phyloP scores from a whole-genome alignment of 2,888 invertebrate species.

The Sesia apiformis region DNA sequence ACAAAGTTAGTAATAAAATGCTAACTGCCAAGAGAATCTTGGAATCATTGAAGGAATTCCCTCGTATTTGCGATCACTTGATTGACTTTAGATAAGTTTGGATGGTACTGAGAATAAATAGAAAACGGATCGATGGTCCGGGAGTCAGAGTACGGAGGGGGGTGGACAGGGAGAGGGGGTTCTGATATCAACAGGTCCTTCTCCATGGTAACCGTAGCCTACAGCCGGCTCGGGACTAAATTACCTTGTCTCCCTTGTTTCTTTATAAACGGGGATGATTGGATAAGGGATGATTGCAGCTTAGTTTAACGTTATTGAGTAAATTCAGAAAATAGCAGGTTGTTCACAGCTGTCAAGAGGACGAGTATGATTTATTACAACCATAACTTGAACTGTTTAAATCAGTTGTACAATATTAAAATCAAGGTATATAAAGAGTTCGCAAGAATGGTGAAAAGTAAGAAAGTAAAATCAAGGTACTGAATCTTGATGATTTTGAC shows the following conservation, averaged over 20 bases:
- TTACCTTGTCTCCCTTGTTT: conserved; percentile 18
- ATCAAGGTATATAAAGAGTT: too few species aligned
- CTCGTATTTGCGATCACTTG: conserved; percentile 13
- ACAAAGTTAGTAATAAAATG: too few species aligned
- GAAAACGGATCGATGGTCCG: conserved; percentile 10
- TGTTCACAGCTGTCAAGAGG: too few species aligned
- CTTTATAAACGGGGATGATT: conserved; percentile 1
- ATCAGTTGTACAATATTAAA: too few species aligned
- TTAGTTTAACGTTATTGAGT: neutral
- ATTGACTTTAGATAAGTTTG: conserved; percentile 18
- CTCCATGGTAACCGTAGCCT: conserved; percentile 22
- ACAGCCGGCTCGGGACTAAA: conserved; percentile 14
- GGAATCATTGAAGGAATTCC: neutral
- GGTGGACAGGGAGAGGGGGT: conserved; percentile 7
- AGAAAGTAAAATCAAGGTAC: too few species aligned
- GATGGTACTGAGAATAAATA: conserved; percentile 19
- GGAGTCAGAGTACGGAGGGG: conserved; percentile 4
- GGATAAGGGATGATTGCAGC: neutral
- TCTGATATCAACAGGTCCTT: conserved; percentile 32
- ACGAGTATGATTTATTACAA: too few species aligned
- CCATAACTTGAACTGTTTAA: too few species aligned
- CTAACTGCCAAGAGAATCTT: too few species aligned
- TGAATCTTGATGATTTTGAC: too few species aligned
- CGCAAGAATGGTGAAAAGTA: too few species aligned
- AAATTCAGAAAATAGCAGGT: too few species aligned